Evolutionary conservation across 2,888 invertebrate species (phyloP).

Genomic region (Xestia rhomboidea): DNA sequence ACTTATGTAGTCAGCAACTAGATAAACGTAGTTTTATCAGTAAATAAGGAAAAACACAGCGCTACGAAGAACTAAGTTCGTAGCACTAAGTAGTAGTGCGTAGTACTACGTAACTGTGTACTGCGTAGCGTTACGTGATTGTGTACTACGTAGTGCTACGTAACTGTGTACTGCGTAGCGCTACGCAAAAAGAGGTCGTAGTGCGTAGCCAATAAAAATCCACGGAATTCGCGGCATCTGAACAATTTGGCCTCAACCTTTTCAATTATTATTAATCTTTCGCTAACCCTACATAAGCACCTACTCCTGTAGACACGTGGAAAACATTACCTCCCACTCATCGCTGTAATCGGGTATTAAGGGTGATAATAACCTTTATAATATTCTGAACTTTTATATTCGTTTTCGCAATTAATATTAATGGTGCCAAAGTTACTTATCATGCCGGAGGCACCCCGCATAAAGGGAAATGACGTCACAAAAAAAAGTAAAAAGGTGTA

Average conservation of each 20-base stretch:
- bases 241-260: slow-evolving; percentile 21
- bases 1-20: not conserved
- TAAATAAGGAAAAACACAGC: not conserved
- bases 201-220: not conserved
- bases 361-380: slow-evolving; percentile 16
- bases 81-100: not conserved
- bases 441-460: slow-evolving; percentile 33
- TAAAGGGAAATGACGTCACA: slow-evolving; percentile 48
- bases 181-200: slow-evolving; percentile 1
- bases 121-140: not conserved
- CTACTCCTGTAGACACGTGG: slow-evolving; percentile 11
- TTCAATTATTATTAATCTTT: not conserved
- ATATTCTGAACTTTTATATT: slow-evolving; percentile 31
- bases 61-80: slow-evolving; percentile 10
- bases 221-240: not conserved
- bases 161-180: not conserved
- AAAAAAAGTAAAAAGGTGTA: slow-evolving; percentile 33
- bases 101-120: not conserved
- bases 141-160: too few species aligned
- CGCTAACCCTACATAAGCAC: slow-evolving; percentile 28
- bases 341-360: slow-evolving; percentile 39
- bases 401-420: slow-evolving; percentile 58
- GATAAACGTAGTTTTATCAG: not conserved
- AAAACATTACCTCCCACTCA: slow-evolving; percentile 29
- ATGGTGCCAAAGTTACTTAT: slow-evolving; percentile 36